phyloP scores from a whole-genome alignment of 2,888 invertebrate species.

The Lasioglossum marginatum region DNA sequence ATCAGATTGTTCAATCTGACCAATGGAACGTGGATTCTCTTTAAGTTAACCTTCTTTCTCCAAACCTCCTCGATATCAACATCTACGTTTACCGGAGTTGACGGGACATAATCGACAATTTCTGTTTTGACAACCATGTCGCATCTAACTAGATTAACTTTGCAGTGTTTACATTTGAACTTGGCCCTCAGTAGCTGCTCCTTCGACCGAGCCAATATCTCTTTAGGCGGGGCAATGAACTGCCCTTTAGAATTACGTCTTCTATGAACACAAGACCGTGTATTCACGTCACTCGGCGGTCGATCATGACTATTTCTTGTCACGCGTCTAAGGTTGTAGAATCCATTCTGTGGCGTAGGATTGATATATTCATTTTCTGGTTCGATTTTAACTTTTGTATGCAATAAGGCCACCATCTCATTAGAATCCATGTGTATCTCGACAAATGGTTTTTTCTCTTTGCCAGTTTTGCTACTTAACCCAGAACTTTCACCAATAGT shows the following conservation, averaged over 20 bases:
- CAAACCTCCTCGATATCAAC: too few species aligned
- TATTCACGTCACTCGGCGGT: neutral
- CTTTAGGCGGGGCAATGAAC: rapidly evolving
- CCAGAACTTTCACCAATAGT: neutral
- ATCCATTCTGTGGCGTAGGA: neutral
- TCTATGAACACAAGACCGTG: rapidly evolving
- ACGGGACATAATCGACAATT: neutral
- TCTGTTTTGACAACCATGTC: slow-evolving; percentile 9
- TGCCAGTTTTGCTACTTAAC: too few species aligned
- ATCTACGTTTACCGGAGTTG: neutral
- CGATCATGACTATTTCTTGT: neutral
- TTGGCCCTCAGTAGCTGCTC: neutral
- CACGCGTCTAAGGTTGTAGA: slow-evolving; percentile 18
- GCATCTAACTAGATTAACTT: slow-evolving; percentile 46
- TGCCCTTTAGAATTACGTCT: neutral
- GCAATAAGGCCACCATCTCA: slow-evolving; percentile 45
- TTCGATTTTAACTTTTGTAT: neutral
- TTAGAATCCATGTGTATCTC: slow-evolving; percentile 49
- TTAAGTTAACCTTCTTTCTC: neutral
- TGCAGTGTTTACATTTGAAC: slow-evolving; percentile 38
- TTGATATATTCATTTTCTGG: neutral
- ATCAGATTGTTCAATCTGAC: neutral
- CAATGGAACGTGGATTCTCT: neutral
- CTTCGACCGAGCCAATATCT: too few species aligned
- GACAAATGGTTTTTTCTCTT: slow-evolving; percentile 50